phyloP scores from a whole-genome alignment of 2,113 vertebrate species.

The zebrafish (Danio rerio) region GRCz12tu NC_133183.1:50889501-50890000 shows the following conservation, averaged over 20 bases:
- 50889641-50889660: constrained; percentile 17
- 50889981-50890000: too few species aligned
- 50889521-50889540: constrained; percentile 11
- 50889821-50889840: background rate
- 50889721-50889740: constrained; percentile 15
- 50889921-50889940: too few species aligned
- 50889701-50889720: background rate
- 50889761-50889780: constrained; percentile 5
- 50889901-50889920: too few species aligned
- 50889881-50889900: too few species aligned
- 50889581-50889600: constrained; percentile 40
- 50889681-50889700: constrained; percentile 17
- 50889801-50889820: background rate
- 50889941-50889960: too few species aligned
- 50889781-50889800: constrained; percentile 7
- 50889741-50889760: constrained; percentile 21
- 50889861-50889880: too few species aligned
- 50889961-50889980: too few species aligned
- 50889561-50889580: constrained; percentile 25
- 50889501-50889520: constrained; percentile 29
- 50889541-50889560: constrained; percentile 12
- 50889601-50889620: constrained; percentile 39
- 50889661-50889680: constrained; percentile 25
- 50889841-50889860: background rate
- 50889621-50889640: constrained; percentile 40